Percentiles rank a stretch among this genome's conserved stretches.
These are phyloP conservation scores for Thinocorus orbignyianus DNA, from an alignment of 2,113 vertebrate genomes.

Conservation along the genomic window DNA sequence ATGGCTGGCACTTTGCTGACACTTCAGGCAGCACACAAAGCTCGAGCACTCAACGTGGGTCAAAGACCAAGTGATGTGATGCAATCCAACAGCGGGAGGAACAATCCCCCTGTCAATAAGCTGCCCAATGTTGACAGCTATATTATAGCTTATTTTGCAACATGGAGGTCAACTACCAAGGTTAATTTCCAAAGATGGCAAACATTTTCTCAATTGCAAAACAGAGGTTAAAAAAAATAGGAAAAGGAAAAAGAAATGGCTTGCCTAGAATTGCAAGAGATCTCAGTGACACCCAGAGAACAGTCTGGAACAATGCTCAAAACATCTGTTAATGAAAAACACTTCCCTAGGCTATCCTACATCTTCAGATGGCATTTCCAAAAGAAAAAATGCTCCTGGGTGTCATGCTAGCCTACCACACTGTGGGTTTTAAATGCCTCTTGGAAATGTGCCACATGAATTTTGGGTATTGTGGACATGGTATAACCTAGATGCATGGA, in stretches of 20 bases:
- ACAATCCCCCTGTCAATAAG: conserved; percentile 24
- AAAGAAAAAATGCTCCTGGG: not conserved
- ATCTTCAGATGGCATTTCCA: not conserved
- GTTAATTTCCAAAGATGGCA: conserved; percentile 33
- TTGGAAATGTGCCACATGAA: not conserved
- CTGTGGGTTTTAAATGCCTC: not conserved
- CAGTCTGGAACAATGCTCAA: not conserved
- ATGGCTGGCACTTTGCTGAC: conserved; percentile 33
- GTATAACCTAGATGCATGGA: not conserved
- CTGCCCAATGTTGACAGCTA: not conserved
- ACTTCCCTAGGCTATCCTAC: not conserved
- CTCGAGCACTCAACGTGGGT: not conserved
- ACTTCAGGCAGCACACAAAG: conserved; percentile 18
- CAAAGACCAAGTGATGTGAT: conserved; percentile 40
- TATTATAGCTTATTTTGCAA: conserved; percentile 38
- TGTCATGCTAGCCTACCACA: not conserved
- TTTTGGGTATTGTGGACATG: not conserved
- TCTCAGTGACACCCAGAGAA: not conserved
- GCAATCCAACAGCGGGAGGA: not conserved
- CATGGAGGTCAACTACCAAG: conserved; percentile 21
- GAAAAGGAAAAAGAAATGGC: not conserved
- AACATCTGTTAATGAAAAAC: not conserved
- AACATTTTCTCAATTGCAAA: conserved; percentile 61
- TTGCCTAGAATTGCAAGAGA: not conserved
- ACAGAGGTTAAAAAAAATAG: not conserved